Evolutionary conservation across 2,797 vertebrate species (phyloP).

Genomic region (Thalassophryne amazonica): DNA sequence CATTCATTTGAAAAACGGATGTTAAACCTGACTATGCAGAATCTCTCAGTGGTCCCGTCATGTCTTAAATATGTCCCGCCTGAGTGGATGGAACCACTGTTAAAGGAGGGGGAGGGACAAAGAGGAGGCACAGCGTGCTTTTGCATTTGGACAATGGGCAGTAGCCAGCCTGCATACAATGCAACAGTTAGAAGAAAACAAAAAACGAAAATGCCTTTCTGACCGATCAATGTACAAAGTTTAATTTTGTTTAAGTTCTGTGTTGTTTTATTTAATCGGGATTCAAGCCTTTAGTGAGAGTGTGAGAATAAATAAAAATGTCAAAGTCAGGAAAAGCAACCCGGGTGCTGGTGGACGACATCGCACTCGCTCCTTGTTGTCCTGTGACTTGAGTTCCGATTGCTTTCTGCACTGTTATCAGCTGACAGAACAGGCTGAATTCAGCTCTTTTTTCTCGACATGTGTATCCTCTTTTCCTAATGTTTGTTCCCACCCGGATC

Average conservation of each 20-base stretch:
- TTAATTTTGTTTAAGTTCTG: conserved; percentile 62
- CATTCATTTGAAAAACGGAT: conserved; percentile 66
- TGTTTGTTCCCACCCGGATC: not conserved
- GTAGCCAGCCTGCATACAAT: conserved; percentile 52
- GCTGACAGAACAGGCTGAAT: conserved; percentile 8
- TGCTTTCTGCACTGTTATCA: conserved; percentile 5
- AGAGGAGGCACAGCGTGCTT: conserved; percentile 44
- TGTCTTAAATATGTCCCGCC: conserved; percentile 30
- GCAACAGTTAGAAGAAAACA: conserved; percentile 34
- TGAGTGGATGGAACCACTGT: conserved; percentile 49
- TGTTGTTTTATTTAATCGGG: conserved; percentile 58
- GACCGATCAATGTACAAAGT: conserved; percentile 73
- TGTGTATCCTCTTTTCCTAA: not conserved
- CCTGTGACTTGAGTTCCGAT: not conserved
- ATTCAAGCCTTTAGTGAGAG: conserved; percentile 73
- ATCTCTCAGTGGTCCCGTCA: conserved; percentile 64
- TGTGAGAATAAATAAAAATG: conserved; percentile 44
- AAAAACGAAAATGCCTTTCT: conserved; percentile 64
- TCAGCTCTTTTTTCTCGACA: conserved; percentile 4
- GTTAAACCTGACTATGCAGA: conserved; percentile 82
- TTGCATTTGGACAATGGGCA: conserved; percentile 45
- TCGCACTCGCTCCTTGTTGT: conserved; percentile 17
- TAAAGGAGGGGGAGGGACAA: not conserved
- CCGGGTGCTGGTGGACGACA: conserved; percentile 22
- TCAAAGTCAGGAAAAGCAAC: conserved; percentile 18